These are phyloP conservation scores for Stichodactyla helianthus DNA, from an alignment of 64 coral and sea anemone genomes.

Conservation along the genomic window DNA sequence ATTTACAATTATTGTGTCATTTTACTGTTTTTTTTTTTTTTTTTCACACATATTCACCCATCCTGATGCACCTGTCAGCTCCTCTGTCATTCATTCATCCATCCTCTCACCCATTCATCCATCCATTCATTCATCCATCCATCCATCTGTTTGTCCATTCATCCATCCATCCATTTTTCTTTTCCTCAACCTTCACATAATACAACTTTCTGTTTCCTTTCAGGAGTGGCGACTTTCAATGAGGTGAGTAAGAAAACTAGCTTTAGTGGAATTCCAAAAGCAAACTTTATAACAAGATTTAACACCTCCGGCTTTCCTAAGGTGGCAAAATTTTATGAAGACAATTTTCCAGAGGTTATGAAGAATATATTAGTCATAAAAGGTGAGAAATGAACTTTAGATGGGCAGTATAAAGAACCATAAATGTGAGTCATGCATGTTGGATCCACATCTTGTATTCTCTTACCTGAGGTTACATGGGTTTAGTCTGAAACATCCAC, in stretches of 20 bases:
- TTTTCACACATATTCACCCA: neutral
- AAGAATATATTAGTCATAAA: slow-evolving; percentile 71
- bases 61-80: too few species aligned
- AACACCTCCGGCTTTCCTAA: neutral
- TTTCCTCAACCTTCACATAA: neutral
- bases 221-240: slow-evolving; percentile 73
- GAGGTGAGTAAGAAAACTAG: slow-evolving; percentile 38
- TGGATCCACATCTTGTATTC: too few species aligned
- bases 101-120: neutral
- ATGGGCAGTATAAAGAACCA: too few species aligned
- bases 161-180: neutral
- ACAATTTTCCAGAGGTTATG: slow-evolving; percentile 86
- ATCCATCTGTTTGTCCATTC: too few species aligned
- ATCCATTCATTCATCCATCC: neutral
- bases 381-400: slow-evolving; percentile 25
- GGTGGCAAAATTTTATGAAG: slow-evolving; percentile 80
- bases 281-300: neutral
- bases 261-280: neutral
- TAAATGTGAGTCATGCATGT: too few species aligned
- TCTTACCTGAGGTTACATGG: too few species aligned
- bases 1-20: neutral
- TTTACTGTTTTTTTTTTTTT: neutral
- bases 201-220: slow-evolving; percentile 7
- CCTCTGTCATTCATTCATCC: neutral
- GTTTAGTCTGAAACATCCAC: too few species aligned